Evolutionary conservation across 2,113 vertebrate species (phyloP), one percentile per base, ranked within the genome.

Genomic region (Periophthalmus modestus): DNA sequence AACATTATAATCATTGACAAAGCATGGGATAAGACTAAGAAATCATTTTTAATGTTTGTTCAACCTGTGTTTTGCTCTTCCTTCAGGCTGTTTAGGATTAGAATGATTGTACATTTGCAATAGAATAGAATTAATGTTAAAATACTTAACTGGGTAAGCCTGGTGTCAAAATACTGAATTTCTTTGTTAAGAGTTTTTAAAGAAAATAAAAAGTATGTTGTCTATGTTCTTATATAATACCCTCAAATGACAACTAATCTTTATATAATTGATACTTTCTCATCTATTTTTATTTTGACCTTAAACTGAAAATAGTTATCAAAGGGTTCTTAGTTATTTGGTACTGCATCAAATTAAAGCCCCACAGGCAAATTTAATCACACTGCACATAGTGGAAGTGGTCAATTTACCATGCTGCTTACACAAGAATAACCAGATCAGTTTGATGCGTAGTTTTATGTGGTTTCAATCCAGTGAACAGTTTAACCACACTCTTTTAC

Each of bases 1-100:
- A 67, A 62, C 59, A 48, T 80, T 69, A 24, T 66, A 4, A 58
- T 66, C 21, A 23, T 1, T 59, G 21, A 59, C 23, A 28, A 24
- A 14, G 21, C 4, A n/a, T 21, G 47, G 39, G 39, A 43, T 43
- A 52, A 18, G 15, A 50, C 14, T 55, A 21, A 21, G 0, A 12
- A 57, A 21, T 19, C 23, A 57, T 23, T 9, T 57, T 23, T 57
- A 23, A 57, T 57, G n/a, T 23, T 21, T 57, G 54, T 57, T 10
- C 21, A 57, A 23, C 54, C 54, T 57, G 54, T 57, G 12, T 57
- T 57, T 23, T 57, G 21, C 54, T 57, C 54, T 23, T 57, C 7
- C 39, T 21, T 57, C 23, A 57, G 21, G n/a, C 23, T 57, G 54
- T 61, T 24, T 61, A 15, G 39, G 39, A 10, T 61, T 61, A 61